Base-by-base conservation (phyloP, 1,140 invertebrate genomes). In the Thrips palmi region DNA sequence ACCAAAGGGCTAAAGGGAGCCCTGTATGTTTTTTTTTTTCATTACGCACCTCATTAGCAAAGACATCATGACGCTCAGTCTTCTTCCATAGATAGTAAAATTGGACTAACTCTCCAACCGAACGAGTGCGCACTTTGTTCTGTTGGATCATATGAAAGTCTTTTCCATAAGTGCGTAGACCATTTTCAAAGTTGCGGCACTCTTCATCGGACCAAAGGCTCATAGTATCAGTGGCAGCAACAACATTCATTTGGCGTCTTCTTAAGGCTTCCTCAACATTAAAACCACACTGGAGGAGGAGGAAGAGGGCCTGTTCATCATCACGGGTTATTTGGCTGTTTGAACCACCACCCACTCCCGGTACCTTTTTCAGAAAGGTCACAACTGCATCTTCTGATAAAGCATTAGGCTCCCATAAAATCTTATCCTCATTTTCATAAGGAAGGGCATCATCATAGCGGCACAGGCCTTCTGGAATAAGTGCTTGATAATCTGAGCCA, bases 1-100 rank as follows among this genome's bases (percentile, higher is more conserved):
- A n/a, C n/a, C n/a, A n/a, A n/a, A n/a, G n/a, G n/a, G n/a, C n/a
- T n/a, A n/a, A n/a, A n/a, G n/a, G n/a, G n/a, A n/a, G n/a, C n/a
- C n/a, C n/a, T n/a, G 74, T 71, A 57, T 86, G 87, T 58, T 86
- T 85, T 53, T 84, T 84, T 57, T 87, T 87, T 52, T 86, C 82
- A 39, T 86, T 58, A 41, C 81, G 59, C 11, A 72, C 74, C 62
- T 82, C 82, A 50, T 79, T 83, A 2, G 80, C 80, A 64, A 86
- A 88, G 41, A 68, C 47, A 62, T 97, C 93, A 58, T 96, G 88
- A 27, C 93, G 64, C 56, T 97, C 91, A 32, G 92, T 96, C 62
- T 97, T 97, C 59, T 97, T 97, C 92, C 92, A 97, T 21, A 96
- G 68, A 54, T 97, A 97, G 63, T 97, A 97, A 64, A 97, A 97